Conservation (phyloP, 2,113 vertebrate species). For the Hucho hucho region DNA sequence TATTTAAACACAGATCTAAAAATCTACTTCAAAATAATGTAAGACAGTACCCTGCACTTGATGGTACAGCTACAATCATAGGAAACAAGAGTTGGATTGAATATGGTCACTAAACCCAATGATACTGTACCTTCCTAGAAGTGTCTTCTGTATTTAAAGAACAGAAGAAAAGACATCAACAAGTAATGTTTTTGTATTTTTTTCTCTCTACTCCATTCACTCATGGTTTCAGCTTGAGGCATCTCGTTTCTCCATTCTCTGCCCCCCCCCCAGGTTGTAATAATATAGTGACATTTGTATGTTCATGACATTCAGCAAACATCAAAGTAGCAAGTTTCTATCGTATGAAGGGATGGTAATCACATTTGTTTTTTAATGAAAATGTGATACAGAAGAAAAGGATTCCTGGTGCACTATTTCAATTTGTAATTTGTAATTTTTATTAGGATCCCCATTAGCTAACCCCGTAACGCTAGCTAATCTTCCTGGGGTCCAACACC, state of each 20-base stretch:
- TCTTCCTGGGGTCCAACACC: no score
- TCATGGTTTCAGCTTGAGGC: not conserved
- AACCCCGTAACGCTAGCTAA: no score
- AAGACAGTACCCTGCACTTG: no score
- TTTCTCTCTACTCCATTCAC: not conserved
- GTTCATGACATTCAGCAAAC: not conserved
- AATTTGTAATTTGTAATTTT: no score
- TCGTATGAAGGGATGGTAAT: not conserved
- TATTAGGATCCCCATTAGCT: no score
- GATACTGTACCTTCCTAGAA: not conserved
- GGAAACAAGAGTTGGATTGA: not conserved
- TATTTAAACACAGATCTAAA: no score
- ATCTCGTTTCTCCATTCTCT: no score
- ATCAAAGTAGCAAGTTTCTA: not conserved
- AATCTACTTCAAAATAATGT: no score
- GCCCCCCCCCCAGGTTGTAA: no score
- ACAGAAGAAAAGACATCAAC: not conserved
- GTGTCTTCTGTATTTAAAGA: not conserved
- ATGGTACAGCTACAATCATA: not conserved
- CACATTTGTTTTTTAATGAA: not conserved
- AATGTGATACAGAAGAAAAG: not conserved
- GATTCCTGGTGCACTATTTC: no score
- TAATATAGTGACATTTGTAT: no score
- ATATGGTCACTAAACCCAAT: not conserved
- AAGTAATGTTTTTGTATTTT: not conserved